Evolutionary conservation across 1,140 invertebrate genomes (phyloP).

Genomic region (Drosophila suzukii): DNA sequence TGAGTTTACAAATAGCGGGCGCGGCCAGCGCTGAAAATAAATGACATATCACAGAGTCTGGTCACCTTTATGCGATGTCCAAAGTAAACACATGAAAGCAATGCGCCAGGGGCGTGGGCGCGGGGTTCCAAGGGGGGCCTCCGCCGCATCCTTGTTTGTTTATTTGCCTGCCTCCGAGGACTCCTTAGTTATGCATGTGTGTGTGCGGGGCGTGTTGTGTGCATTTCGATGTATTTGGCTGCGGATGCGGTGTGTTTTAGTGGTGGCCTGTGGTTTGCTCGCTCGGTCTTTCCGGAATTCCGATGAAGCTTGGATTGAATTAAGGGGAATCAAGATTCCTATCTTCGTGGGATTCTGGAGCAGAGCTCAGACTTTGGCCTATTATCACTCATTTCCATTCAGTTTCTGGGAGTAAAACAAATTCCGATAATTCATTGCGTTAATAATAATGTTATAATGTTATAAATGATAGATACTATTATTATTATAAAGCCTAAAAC

Average conservation of each 20-base stretch:
- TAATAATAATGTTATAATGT: no score
- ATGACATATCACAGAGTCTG: slow-evolving; percentile 76
- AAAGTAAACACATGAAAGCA: slow-evolving; percentile 61
- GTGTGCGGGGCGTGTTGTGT: slow-evolving; percentile 9
- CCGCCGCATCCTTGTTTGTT: slow-evolving; percentile 19
- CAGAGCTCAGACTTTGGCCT: not conserved
- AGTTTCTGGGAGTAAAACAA: no score
- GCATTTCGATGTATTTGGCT: not conserved
- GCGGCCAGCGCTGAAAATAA: slow-evolving; percentile 65
- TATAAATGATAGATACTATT: no score
- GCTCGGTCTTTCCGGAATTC: slow-evolving; percentile 3
- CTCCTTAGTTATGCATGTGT: slow-evolving; percentile 18
- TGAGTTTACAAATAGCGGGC: slow-evolving; percentile 71
- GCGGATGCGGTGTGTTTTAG: slow-evolving; percentile 20
- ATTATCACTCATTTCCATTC: no score
- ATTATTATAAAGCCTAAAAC: no score
- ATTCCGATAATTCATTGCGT: no score
- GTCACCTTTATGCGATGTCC: slow-evolving; percentile 71
- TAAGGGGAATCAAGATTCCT: not conserved
- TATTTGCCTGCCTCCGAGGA: slow-evolving; percentile 8
- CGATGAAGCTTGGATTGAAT: slow-evolving; percentile 17
- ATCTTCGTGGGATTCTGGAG: not conserved
- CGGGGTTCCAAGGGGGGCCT: not conserved
- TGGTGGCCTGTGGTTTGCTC: slow-evolving; percentile 22
- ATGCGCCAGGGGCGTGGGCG: slow-evolving; percentile 3